These are phyloP conservation scores for Mylabris sibirica DNA, from an alignment of 2,888 invertebrate species.

Conservation along the genomic window DNA sequence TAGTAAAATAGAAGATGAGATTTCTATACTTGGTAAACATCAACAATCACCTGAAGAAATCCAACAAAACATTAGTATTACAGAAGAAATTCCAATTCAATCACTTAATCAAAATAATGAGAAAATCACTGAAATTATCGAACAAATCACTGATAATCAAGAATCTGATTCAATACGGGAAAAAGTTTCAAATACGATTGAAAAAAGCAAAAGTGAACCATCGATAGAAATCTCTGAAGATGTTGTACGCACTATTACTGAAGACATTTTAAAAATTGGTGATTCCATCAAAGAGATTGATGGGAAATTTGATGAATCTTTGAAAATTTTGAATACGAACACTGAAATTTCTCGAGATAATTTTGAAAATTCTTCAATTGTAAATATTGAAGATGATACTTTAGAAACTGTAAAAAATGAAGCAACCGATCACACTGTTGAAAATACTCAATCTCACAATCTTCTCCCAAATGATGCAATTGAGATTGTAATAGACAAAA, in stretches of 20 bases:
- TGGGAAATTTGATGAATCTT: not conserved
- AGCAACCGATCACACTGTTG: not conserved
- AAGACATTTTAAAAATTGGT: not conserved
- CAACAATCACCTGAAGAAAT: conserved; percentile 25
- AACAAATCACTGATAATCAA: not conserved
- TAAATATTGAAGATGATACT: not conserved
- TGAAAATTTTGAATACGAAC: not conserved
- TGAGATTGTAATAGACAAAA: not conserved
- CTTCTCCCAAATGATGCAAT: not conserved
- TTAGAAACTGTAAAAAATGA: not conserved
- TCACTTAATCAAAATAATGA: not conserved
- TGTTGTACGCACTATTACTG: not conserved
- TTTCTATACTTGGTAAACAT: conserved; percentile 42
- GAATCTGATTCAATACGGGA: not conserved
- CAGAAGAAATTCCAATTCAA: conserved; percentile 1
- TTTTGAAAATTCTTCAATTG: not conserved
- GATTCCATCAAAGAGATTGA: not conserved
- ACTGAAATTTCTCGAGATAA: not conserved
- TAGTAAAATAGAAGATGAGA: conserved; percentile 48
- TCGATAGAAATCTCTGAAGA: not conserved
- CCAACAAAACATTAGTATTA: conserved; percentile 15
- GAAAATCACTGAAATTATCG: not conserved
- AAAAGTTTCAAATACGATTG: not conserved
- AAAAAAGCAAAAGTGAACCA: not conserved
- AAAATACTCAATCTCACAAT: not conserved